Conservation (phyloP, 1,140 invertebrate genomes). For the Neodiprion fabricii region DNA sequence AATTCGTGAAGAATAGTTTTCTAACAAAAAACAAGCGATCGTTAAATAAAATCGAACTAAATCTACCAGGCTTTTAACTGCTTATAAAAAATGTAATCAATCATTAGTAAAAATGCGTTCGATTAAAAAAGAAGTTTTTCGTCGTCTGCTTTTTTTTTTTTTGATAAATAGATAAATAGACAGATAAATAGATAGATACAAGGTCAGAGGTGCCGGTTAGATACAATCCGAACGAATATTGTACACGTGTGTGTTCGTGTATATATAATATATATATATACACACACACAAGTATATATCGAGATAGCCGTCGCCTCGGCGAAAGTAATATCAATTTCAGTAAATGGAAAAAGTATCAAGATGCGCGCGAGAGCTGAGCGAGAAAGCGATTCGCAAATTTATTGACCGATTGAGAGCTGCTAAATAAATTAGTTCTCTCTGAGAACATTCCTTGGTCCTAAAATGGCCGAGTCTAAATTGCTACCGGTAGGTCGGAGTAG, state of each 20-base stretch:
- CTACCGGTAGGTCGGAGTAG: too few species aligned
- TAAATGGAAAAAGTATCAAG: constrained; percentile 56
- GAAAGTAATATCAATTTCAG: constrained; percentile 56
- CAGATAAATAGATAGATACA: background rate
- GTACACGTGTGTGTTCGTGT: background rate
- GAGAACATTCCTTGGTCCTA: background rate
- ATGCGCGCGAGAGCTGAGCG: constrained; percentile 27
- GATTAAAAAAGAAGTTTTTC: too few species aligned
- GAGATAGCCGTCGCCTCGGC: constrained; percentile 24
- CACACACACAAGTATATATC: too few species aligned
- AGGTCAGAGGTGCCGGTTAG: background rate
- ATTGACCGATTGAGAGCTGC: constrained; percentile 31
- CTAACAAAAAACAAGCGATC: too few species aligned
- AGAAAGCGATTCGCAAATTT: constrained; percentile 37
- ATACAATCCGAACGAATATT: background rate
- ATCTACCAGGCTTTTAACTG: too few species aligned
- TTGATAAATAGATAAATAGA: background rate
- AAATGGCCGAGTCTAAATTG: too few species aligned
- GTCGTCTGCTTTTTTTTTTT: background rate
- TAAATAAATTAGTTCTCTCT: constrained; percentile 8
- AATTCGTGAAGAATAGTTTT: too few species aligned
- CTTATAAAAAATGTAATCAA: too few species aligned
- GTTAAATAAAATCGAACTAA: too few species aligned
- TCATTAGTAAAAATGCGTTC: too few species aligned
- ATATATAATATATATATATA: background rate